Base-by-base conservation (phyloP, 2,113 vertebrate species). In the Nymphicus hollandicus region DNA sequence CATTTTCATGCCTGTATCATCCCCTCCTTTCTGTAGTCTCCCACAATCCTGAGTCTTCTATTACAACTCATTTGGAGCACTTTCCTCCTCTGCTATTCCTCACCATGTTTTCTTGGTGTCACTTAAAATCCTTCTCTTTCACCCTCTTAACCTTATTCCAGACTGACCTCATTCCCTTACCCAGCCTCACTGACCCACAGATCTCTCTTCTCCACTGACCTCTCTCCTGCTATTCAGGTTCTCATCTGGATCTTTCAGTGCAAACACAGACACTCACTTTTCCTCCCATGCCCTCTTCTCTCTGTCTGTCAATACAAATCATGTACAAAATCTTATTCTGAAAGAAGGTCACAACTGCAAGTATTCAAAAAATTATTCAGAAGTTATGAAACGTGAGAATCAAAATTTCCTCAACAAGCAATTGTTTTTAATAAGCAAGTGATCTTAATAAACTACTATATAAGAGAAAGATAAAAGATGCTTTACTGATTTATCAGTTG, bases 141-240 rank as follows among this genome's bases (percentile, higher is more conserved):
- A 94, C 91, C 65, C 95, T 96, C 89, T 94, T 96, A 94, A 96
- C 92, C 96, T 91, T 92, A 96, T 91, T 95, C 86, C 92, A 91
- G 78, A 91, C 76, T 70, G 18, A 95, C 88, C 88, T 93, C 86
- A 80, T 93, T 86, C 84, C 56, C 58, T 89, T 90, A 91, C 87
- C 70, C 73, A 87, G 91, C 70, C 92, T 93, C 83, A 84, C 65
- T 92, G 92, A 95, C 90, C 88, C 72, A 92, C 76, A 96, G 89
- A 97, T 79, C 65, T 89, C 89, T 88, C 52, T 93, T 90, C 86
- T 95, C 86, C 64, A 79, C 68, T 96, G 92, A 97, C 93, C 93
- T 93, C 93, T 93, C 83, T 88, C 81, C 84, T 46, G 88, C 71
- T 91, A 28, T 72, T 90, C 77, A 87, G 41, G 63, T 69, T 86